phyloP scores from a whole-genome alignment of 2,113 vertebrate species.

The Colistium nudipinnis region DNA sequence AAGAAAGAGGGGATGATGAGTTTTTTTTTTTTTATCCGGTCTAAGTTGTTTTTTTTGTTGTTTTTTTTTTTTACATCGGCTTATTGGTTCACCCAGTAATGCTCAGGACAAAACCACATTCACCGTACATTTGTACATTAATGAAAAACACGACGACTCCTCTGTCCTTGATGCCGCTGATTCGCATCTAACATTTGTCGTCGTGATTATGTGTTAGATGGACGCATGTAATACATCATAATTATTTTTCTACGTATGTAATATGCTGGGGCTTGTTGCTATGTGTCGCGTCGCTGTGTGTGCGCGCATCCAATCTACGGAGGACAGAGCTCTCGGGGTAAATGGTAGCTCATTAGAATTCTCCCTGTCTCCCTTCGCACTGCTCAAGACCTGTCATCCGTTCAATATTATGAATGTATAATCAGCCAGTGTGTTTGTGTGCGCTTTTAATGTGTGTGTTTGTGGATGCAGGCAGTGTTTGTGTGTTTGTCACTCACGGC shows the following conservation, averaged over 20 bases:
- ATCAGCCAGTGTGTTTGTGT: conserved; percentile 67
- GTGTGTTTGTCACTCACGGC: conserved; percentile 68
- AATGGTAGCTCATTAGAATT: conserved; percentile 75
- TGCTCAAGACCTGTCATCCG: conserved; percentile 75
- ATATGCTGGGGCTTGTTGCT: conserved; percentile 2
- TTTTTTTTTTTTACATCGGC: neutral
- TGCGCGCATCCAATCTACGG: conserved; percentile 29
- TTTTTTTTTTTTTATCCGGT: neutral
- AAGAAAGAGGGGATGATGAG: conserved; percentile 6
- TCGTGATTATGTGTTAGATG: conserved; percentile 7
- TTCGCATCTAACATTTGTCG: neutral
- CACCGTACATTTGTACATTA: neutral
- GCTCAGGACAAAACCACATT: neutral
- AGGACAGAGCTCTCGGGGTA: conserved; percentile 60
- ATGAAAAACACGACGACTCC: neutral
- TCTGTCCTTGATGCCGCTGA: neutral
- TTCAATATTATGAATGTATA: conserved; percentile 78
- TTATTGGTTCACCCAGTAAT: neutral
- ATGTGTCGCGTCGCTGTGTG: conserved; percentile 21
- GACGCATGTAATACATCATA: neutral
- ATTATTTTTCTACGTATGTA: conserved; percentile 19
- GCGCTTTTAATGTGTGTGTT: conserved; percentile 37
- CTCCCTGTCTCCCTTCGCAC: conserved; percentile 59
- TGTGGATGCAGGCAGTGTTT: conserved; percentile 49
- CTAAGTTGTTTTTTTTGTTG: neutral